Base-by-base conservation (phyloP, 1,140 invertebrate genomes). In the Scylla paramamosain region DNA sequence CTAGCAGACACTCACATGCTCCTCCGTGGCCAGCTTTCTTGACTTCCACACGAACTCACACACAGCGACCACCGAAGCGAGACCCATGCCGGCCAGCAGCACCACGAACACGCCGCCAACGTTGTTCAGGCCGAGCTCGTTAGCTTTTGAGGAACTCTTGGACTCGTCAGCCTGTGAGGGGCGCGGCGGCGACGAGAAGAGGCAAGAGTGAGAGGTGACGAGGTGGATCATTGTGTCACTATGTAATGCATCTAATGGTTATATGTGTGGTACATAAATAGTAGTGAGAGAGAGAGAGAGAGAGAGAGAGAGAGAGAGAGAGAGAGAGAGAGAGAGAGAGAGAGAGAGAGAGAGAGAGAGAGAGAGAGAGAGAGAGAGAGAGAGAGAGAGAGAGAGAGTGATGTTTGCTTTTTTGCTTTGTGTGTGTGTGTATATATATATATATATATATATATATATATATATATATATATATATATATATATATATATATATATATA, bases 71-170 rank as follows among this genome's bases (percentile, higher is more conserved):
- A 97, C 95, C 45, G 96, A 96, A 28, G 97, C 97, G 92, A 97
- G 93, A 12, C 95, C 96, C 95, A 97, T 96, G 20, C 97, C 97
- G 39, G 96, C 97, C 4, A 97, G 95, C 0, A 97, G 96, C 7
- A 97, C 97, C 6, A 97, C 97, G 96, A 97, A 97, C 91, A 97
- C 97, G 32, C 97, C 97, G 25, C 97, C 97, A 8, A 97, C 97
- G 77, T 97, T 97, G 91, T 94, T 96, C 89, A 97, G 92, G 14
- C 96, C 96, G 77, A 97, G 97, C 8, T 97, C 97, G 20, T 96
- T 97, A 16, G 97, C 97, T 82, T 95, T 95, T 12, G 94, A 95
- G 8, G 94, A 92, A 31, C 94, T 95, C 86, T 95, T 95, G 29
- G 82, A 87, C 46, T 87, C 90, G 91, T 96, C 95, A n/a, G 94